Evolutionary conservation across 2,797 vertebrate species (phyloP).

Genomic region (Decapterus maruadsi): DNA sequence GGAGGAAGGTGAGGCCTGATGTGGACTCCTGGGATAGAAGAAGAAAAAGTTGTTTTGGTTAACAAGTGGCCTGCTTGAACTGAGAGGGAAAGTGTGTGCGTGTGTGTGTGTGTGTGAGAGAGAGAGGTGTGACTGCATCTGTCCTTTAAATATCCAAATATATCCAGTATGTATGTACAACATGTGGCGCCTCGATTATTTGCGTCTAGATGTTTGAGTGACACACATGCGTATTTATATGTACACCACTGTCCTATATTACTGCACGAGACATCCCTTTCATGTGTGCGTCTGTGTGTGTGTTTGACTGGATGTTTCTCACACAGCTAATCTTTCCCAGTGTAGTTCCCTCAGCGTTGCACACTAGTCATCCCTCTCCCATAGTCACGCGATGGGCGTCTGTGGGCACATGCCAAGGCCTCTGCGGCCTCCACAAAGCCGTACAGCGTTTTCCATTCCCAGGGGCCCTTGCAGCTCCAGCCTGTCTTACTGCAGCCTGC

Average conservation of each 20-base stretch:
- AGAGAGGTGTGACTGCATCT: not conserved
- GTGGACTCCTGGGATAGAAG: constrained; percentile 19
- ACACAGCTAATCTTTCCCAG: constrained; percentile 36
- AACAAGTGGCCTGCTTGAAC: constrained; percentile 18
- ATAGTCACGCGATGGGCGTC: constrained; percentile 71
- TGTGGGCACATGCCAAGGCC: constrained; percentile 68
- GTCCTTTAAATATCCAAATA: constrained; percentile 18
- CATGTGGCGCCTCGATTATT: constrained; percentile 32
- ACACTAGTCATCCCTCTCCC: constrained; percentile 60
- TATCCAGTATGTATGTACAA: constrained; percentile 13
- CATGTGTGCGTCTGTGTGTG: constrained; percentile 16
- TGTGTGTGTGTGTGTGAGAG: not conserved
- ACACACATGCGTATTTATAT: constrained; percentile 15
- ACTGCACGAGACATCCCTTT: constrained; percentile 37
- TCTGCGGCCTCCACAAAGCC: constrained; percentile 65
- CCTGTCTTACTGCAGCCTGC: constrained; percentile 55
- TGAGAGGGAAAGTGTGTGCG: constrained; percentile 15
- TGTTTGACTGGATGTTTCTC: constrained; percentile 33
- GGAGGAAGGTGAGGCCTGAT: constrained; percentile 38
- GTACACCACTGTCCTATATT: constrained; percentile 12
- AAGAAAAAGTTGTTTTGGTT: constrained; percentile 36
- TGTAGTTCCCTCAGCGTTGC: constrained; percentile 36
- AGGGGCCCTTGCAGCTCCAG: constrained; percentile 67
- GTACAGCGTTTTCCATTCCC: constrained; percentile 68
- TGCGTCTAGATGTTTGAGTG: constrained; percentile 40